Evolutionary conservation across 1,140 invertebrate species (phyloP), one percentile per base, ranked within the genome.

Genomic region (Alviniconcha marisindica): DNA sequence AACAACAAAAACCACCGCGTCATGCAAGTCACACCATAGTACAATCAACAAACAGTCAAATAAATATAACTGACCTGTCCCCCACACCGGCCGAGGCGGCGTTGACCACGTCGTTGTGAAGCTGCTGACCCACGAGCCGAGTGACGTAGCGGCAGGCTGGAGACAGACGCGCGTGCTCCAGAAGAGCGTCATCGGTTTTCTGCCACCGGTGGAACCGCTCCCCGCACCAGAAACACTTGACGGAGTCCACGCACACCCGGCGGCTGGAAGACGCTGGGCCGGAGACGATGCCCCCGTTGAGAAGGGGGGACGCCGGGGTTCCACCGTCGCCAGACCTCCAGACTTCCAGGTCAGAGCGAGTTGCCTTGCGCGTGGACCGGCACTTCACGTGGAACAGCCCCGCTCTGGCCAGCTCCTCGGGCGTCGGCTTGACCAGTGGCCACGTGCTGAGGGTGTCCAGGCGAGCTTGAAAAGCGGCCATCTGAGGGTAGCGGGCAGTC

Each of bases 201-300:
- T 95, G 95, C 97, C 96, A 98, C 86, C 95, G 94, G 84, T 93
- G 94, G 87, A 96, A 94, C 48, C 97, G 92, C 80, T 95, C 96
- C 87, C 94, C 94, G 92, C 96, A 97, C 94, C 95, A 98, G 15
- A 95, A 96, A 93, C 97, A 98, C 84, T 96, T 95, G 0, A 98
- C 96, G 90, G 96, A 93, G 89, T 96, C 95, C 66, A 92, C 95
- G 3, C 38, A 76, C 73, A n/a, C 73, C n/a, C n/a, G n/a, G n/a
- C n/a, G n/a, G n/a, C n/a, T n/a, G n/a, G n/a, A n/a, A n/a, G n/a
- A n/a, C n/a, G n/a, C n/a, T n/a, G n/a, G n/a, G 0, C 42, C 74
- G 74, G 44, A 4, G 36, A 42, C 31, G n/a, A n/a, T n/a, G 44
- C 44, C 44, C 7, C 44, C 44, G 18, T 48, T 48, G 44, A 48